Evolutionary conservation across 2,797 vertebrate species (phyloP), one percentile per base, ranked within the genome.

Genomic region (Myiothlypis coronata): DNA sequence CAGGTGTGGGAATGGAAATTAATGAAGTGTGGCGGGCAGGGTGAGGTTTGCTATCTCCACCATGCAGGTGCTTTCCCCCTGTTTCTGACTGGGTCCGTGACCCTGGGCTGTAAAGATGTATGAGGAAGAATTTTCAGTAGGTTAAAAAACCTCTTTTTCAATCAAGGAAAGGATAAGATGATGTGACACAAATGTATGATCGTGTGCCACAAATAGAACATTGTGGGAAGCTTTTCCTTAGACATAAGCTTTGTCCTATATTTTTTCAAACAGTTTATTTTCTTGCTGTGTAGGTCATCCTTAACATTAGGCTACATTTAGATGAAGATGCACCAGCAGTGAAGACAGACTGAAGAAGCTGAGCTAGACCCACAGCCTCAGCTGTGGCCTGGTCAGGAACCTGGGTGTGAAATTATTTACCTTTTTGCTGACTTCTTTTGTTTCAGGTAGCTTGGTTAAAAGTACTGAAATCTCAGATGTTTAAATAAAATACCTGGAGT

Each of bases 221-320:
- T 95, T 96, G 94, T 96, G 92, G 95, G 95, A 97, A 94, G 95
- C 94, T 96, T 94, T 96, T 93, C 93, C 80, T 96, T 91, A 95
- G 90, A 95, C 87, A 92, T 86, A 96, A 93, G 93, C 94, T 96
- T 97, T 97, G 96, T 91, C 96, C 94, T 96, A 96, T 96, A 95
- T 96, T 96, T 96, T 96, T 96, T 94, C 82, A 93, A 95, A 96
- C 76, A 86, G 84, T 96, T 95, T 96, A 95, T 96, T 94, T 95
- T 92, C 86, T 93, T 56, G 77, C 94, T 81, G 94, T 87, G 91
- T 96, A 96, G 96, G 95, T 96, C 94, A 96, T 91, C 85, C 91
- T 67, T 88, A 88, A 86, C 94, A 93, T 96, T 95, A 96, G 87
- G 82, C 84, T 96, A 91, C 94, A 96, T 95, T 96, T 94, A 92